Conservation (phyloP, 1,140 invertebrate genomes). For the Vanessa atalanta region DNA sequence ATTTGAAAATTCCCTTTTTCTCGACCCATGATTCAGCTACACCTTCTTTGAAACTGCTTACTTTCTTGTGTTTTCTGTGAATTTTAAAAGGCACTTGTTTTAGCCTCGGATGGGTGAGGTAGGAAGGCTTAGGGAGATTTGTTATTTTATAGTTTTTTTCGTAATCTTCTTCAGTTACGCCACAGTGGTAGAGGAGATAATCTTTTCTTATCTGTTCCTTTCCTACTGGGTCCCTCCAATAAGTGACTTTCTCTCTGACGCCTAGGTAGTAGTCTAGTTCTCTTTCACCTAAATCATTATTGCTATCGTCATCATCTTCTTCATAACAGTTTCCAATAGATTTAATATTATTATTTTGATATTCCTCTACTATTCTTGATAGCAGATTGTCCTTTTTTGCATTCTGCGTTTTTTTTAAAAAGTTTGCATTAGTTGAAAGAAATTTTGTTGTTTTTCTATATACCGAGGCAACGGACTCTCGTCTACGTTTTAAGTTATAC, state of each 20-base stretch:
- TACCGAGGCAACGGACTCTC: slow-evolving; percentile 70
- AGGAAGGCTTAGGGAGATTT: slow-evolving; percentile 45
- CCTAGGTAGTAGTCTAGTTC: slow-evolving; percentile 71
- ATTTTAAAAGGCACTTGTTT: slow-evolving; percentile 76
- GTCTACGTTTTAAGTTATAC: slow-evolving; percentile 62
- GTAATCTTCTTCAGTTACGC: slow-evolving; percentile 71
- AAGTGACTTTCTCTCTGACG: slow-evolving; percentile 62
- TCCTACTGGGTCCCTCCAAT: slow-evolving; percentile 68
- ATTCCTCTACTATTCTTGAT: slow-evolving; percentile 55
- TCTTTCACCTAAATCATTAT: slow-evolving; percentile 59
- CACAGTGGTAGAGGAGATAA: slow-evolving; percentile 72
- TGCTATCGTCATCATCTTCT: slow-evolving; percentile 42
- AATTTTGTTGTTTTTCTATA: slow-evolving; percentile 74
- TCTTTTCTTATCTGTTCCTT: slow-evolving; percentile 74
- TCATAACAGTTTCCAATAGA: slow-evolving; percentile 36
- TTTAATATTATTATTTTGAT: slow-evolving; percentile 37
- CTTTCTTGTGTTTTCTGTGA: slow-evolving; percentile 61
- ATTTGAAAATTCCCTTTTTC: slow-evolving; percentile 68
- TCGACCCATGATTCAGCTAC: slow-evolving; percentile 66
- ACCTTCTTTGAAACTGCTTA: slow-evolving; percentile 56
- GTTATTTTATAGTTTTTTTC: slow-evolving; percentile 64
- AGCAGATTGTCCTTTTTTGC: slow-evolving; percentile 56
- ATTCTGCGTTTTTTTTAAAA: slow-evolving; percentile 65
- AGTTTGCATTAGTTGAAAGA: slow-evolving; percentile 55
- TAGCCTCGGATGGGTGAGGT: slow-evolving; percentile 53